Evolutionary conservation across 2,797 vertebrate species (phyloP), one percentile per base, ranked within the genome.

Genomic region (Trichosurus vulpecula): DNA sequence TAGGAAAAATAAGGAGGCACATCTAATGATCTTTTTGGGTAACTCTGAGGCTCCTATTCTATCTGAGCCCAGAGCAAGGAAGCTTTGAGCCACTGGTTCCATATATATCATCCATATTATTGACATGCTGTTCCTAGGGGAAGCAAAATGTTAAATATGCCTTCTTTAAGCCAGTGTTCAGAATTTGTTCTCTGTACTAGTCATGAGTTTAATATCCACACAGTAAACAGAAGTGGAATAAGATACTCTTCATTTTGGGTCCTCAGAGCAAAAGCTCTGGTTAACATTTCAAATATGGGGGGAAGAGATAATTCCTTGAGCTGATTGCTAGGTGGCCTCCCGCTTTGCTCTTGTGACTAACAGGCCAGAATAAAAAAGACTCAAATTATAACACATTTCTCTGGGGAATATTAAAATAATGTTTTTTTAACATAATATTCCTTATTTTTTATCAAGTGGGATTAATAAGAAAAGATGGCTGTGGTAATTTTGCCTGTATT

Each of bases 401-500:
- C 98, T 53, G 89, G 97, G 97, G 98, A 97, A 98, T 98, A 98
- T 98, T 98, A 98, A 98, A 98, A 95, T 96, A 96, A 98, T 97
- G 92, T 96, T 97, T 98, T 98, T 66, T 98, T 97, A 98, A 92
- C 95, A 95, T 92, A 95, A 97, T 95, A 92, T 97, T 87, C 97
- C 96, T 98, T 97, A 87, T 27, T 96, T 98, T 98, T 97, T 96
- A 97, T 97, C 97, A 97, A 97, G 97, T 92, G 81, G 66, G 96
- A 92, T 97, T 98, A 98, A 98, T 98, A 97, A 97, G 41, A 98
- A 97, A 95, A 95, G 61, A 98, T 97, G 95, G 56, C 94, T 98
- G 74, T 94, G 94, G 58, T 97, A 97, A 98, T 98, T 98, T 98
- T 95, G 95, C 89, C 91, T 94, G 31, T 12, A 96, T 97, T 12